These are phyloP conservation scores for Hippocampus mohnikei DNA, from an alignment of 2,113 vertebrate species.

Conservation along the genomic window DNA sequence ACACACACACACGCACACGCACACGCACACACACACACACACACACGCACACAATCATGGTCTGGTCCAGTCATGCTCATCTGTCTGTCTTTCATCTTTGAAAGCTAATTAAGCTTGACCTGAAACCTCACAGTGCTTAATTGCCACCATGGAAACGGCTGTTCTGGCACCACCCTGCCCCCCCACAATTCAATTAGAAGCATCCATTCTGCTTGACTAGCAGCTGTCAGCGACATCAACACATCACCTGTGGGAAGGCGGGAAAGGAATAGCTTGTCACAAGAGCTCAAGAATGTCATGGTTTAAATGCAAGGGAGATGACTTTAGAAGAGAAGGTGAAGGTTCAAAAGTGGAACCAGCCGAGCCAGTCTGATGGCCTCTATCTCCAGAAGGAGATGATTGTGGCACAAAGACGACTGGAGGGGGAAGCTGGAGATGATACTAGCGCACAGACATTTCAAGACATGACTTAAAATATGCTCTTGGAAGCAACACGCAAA, in stretches of 20 bases:
- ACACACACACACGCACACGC: background rate
- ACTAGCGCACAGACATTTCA: background rate
- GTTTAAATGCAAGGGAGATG: background rate
- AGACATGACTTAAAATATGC: background rate
- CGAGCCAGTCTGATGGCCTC: conserved; percentile 34
- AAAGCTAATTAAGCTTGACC: conserved; percentile 65
- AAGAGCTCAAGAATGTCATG: conserved; percentile 3
- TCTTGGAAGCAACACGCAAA: conserved; percentile 1
- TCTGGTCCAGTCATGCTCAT: conserved; percentile 30
- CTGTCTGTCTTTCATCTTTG: conserved; percentile 48
- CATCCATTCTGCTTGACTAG: conserved; percentile 61
- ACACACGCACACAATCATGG: conserved; percentile 26
- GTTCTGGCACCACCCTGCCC: conserved; percentile 1
- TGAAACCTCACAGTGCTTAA: conserved; percentile 52
- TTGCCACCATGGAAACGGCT: conserved; percentile 60
- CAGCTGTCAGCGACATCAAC: conserved; percentile 54
- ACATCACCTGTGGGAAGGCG: conserved; percentile 18
- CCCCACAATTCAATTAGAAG: conserved; percentile 49
- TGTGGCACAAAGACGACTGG: conserved; percentile 2
- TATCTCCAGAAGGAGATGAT: conserved; percentile 34
- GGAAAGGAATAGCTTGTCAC: background rate
- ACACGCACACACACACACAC: background rate
- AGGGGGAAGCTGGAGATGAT: conserved; percentile 33
- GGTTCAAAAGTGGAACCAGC: background rate
- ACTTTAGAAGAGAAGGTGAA: background rate